Percentiles rank a stretch among this genome's conserved stretches.
phyloP scores from a whole-genome alignment of 2,113 vertebrate genomes.

The Equus przewalskii region DNA sequence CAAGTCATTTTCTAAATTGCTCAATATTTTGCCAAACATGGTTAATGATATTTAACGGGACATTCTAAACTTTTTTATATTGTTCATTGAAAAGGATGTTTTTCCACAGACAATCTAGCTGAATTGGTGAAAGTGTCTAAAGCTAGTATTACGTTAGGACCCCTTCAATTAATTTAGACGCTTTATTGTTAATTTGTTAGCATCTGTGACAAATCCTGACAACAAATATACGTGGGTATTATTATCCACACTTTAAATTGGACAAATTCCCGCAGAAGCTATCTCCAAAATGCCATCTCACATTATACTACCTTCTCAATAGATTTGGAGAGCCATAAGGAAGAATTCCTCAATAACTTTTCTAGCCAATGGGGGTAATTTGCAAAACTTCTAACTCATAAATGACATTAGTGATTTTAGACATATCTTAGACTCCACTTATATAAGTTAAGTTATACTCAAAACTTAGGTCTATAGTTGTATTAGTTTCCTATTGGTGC shows the following conservation, averaged over 20 bases:
- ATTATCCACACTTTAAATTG: not conserved
- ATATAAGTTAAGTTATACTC: not conserved
- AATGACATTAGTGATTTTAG: not conserved
- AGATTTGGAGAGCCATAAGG: not conserved
- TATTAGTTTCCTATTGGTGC: not conserved
- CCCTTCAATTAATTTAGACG: not conserved
- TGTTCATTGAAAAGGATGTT: not conserved
- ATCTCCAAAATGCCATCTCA: not conserved
- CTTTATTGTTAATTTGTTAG: slow-evolving; percentile 14
- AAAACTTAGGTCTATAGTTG: not conserved
- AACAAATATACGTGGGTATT: not conserved
- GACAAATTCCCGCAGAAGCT: not conserved
- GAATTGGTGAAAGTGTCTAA: not conserved
- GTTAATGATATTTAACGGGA: not conserved
- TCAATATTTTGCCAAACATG: not conserved
- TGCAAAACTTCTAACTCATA: not conserved
- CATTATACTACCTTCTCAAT: not conserved
- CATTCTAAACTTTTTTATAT: not conserved
- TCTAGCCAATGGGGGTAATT: not conserved
- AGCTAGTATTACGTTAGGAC: not conserved
- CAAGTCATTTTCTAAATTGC: slow-evolving; percentile 22
- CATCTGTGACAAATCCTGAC: not conserved
- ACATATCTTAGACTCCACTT: not conserved
- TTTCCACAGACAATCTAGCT: not conserved
- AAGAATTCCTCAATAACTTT: not conserved